Evolutionary conservation across 92 coral and sea anemone genomes (phyloP).

Genomic region (Porites divaricata): DNA sequence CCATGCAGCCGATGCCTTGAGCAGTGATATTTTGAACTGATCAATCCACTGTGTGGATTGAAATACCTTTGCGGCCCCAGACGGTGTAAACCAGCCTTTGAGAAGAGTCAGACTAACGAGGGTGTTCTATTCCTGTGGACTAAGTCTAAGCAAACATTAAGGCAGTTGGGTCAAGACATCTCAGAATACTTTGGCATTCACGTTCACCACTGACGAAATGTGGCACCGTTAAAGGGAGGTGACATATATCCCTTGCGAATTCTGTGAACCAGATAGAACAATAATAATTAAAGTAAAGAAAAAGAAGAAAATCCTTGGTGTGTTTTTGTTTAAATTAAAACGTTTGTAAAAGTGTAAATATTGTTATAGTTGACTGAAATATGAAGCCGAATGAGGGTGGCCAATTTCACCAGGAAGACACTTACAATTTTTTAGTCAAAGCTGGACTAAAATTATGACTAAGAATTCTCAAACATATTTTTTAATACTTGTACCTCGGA

Average conservation of each 20-base stretch:
- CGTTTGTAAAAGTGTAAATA: too few relatives aligned
- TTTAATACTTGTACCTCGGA: too few relatives aligned
- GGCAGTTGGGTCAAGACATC: background rate
- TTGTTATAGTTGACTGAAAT: too few relatives aligned
- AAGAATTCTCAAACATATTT: too few relatives aligned
- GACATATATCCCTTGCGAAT: background rate
- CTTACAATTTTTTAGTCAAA: too few relatives aligned
- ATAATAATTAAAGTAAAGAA: too few relatives aligned
- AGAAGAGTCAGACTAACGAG: background rate
- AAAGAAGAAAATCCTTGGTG: too few relatives aligned
- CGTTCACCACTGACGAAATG: slow-evolving; percentile 13
- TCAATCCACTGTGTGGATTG: background rate
- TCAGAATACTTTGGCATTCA: background rate
- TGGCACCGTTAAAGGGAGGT: background rate
- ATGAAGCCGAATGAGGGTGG: too few relatives aligned
- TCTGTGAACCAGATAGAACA: background rate
- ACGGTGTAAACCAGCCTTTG: background rate
- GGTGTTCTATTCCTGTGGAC: background rate
- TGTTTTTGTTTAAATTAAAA: too few relatives aligned
- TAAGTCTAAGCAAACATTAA: slow-evolving; percentile 27
- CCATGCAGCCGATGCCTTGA: background rate
- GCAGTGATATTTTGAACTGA: background rate
- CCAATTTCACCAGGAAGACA: too few relatives aligned
- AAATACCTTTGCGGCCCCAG: slow-evolving; percentile 1
- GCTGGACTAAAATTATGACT: too few relatives aligned